phyloP scores from a whole-genome alignment of 2,113 vertebrate genomes.

The Ariopsis seemanni region DNA sequence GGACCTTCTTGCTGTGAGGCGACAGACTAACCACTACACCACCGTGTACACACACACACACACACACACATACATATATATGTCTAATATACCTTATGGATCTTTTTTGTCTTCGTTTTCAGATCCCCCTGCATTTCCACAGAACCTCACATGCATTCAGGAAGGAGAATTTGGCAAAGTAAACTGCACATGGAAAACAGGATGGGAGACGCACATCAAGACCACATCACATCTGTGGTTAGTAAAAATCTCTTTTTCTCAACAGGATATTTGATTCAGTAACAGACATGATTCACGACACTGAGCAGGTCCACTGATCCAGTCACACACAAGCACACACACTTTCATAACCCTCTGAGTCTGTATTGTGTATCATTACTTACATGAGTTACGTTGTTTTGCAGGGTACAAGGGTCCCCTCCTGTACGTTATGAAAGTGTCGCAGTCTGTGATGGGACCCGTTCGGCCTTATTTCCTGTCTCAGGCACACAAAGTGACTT shows the following conservation, averaged over 20 bases:
- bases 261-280: not conserved
- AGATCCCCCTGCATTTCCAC: constrained; percentile 66
- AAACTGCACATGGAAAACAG: constrained; percentile 66
- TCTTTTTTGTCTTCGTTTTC: constrained; percentile 33
- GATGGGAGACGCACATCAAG: constrained; percentile 58
- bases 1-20: too few species aligned
- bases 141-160: constrained; percentile 64
- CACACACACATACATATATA: too few species aligned
- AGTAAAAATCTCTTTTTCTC: constrained; percentile 39
- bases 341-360: not conserved
- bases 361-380: not conserved
- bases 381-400: constrained; percentile 44
- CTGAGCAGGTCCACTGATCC: not conserved
- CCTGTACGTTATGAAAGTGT: not conserved
- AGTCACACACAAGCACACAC: not conserved
- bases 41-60: too few species aligned
- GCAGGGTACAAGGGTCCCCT: constrained; percentile 57
- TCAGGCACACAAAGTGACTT: constrained; percentile 46
- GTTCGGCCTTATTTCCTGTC: constrained; percentile 46
- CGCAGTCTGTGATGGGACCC: not conserved
- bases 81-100: not conserved
- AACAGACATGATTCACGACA: not conserved
- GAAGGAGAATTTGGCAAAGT: constrained; percentile 52
- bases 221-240: constrained; percentile 57
- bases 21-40: too few species aligned